These are phyloP conservation scores for Protula sp. DNA, from an alignment of 2,888 invertebrate species.

Conservation along the genomic window DNA sequence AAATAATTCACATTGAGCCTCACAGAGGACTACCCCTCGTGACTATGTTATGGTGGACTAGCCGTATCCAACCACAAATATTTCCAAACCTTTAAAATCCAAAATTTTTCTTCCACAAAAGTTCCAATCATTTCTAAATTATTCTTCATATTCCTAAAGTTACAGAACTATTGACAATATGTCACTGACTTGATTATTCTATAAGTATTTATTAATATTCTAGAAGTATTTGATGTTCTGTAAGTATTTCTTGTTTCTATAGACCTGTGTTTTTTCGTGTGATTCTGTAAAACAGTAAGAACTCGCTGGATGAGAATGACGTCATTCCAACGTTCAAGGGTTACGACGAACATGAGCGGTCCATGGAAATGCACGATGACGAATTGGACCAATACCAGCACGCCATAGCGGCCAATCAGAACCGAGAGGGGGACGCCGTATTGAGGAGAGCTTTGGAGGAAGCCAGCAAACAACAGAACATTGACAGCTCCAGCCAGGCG, in stretches of 20 bases:
- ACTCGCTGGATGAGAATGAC: slow-evolving; percentile 19
- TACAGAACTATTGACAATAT: no score
- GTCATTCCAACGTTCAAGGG: not conserved
- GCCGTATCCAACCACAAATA: no score
- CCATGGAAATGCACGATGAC: slow-evolving; percentile 17
- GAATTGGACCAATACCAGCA: slow-evolving; percentile 17
- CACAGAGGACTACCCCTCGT: no score
- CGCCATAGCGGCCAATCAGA: not conserved
- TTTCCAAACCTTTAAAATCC: no score
- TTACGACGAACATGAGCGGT: slow-evolving; percentile 18
- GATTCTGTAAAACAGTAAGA: no score
- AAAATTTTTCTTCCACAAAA: no score
- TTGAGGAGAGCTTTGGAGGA: slow-evolving; percentile 10
- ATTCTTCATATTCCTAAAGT: no score
- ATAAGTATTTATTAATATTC: not conserved
- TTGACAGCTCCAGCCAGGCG: not conserved
- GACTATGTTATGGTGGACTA: no score
- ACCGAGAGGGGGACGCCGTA: slow-evolving; percentile 1
- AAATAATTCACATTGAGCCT: no score
- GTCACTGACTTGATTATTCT: not conserved
- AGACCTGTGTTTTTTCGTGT: no score
- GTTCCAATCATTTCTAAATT: no score
- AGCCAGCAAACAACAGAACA: not conserved
- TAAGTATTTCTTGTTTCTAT: not conserved
- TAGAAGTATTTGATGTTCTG: not conserved